A percentile compares a stretch with the other conserved stretches of the same genome.
phyloP scores from a whole-genome alignment of 2,797 vertebrate species.

The Malurus leucopterus region DNA sequence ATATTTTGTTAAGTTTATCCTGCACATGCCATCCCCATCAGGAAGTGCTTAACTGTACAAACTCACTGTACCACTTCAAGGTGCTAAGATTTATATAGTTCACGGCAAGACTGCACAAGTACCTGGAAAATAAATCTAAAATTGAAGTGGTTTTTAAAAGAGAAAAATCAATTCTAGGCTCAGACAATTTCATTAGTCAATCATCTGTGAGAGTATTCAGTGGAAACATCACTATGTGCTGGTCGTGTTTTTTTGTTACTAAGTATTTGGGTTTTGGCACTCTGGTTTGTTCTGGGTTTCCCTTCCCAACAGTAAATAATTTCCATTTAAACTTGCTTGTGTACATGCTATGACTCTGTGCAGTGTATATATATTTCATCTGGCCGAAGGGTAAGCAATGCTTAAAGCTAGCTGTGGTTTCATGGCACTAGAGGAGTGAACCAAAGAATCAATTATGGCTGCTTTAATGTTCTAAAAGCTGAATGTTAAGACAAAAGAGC shows the following conservation, averaged over 20 bases:
- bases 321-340: not conserved
- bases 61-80: not conserved
- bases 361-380: not conserved
- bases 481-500: not conserved
- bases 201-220: not conserved
- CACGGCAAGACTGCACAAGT: not conserved
- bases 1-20: not conserved
- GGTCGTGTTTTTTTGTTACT: fast-evolving
- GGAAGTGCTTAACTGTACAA: not conserved
- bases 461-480: not conserved
- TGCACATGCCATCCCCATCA: not conserved
- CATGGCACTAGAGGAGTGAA: not conserved
- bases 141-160: not conserved
- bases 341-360: not conserved
- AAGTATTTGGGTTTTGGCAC: not conserved
- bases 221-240: not conserved
- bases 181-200: not conserved
- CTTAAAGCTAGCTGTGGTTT: not conserved
- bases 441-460: not conserved
- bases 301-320: not conserved
- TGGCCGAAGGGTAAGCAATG: not conserved
- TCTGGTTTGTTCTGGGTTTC: not conserved
- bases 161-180: not conserved
- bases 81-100: not conserved
- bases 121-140: not conserved